Percentiles rank a stretch among this genome's conserved stretches.
phyloP scores from a whole-genome alignment of 1,140 invertebrate genomes.

The Diachasma alloeum region DNA sequence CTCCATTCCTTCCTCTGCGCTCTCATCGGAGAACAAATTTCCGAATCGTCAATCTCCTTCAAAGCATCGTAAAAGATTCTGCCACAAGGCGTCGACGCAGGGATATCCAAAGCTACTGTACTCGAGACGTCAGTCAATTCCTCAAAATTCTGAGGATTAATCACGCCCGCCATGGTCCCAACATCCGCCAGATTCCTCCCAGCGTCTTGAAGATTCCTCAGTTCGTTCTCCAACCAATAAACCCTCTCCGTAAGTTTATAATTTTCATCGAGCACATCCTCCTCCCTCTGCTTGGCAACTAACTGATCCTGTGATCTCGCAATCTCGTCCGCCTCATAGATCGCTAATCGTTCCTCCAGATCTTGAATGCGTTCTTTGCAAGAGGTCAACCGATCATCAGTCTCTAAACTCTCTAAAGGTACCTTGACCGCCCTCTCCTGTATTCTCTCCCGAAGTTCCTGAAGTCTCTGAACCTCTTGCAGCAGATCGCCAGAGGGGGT shows the following conservation, averaged over 20 bases:
- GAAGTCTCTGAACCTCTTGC: constrained; percentile 56
- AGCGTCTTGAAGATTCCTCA: constrained; percentile 26
- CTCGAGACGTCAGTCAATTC: background rate
- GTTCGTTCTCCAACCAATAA: constrained; percentile 47
- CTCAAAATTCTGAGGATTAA: background rate
- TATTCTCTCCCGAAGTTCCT: constrained; percentile 53
- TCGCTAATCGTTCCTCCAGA: constrained; percentile 44
- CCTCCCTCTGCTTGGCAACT: constrained; percentile 45
- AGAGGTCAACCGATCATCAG: constrained; percentile 19
- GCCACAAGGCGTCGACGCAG: constrained; percentile 13
- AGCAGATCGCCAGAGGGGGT: constrained; percentile 53
- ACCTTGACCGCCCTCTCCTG: constrained; percentile 55
- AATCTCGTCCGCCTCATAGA: constrained; percentile 38
- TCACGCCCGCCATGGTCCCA: constrained; percentile 31
- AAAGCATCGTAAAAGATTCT: constrained; percentile 17
- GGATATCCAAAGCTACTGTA: background rate
- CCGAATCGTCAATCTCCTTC: background rate
- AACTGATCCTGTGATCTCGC: constrained; percentile 34
- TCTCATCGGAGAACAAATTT: background rate
- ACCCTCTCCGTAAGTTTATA: constrained; percentile 45
- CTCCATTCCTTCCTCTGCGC: no score
- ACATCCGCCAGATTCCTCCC: constrained; percentile 6
- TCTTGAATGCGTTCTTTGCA: constrained; percentile 49
- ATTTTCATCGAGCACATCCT: constrained; percentile 52
- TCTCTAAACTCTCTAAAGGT: constrained; percentile 29